Evolutionary conservation across 1,140 invertebrate species (phyloP), one percentile per base, ranked within the genome.

Genomic region (Euura lappo): DNA sequence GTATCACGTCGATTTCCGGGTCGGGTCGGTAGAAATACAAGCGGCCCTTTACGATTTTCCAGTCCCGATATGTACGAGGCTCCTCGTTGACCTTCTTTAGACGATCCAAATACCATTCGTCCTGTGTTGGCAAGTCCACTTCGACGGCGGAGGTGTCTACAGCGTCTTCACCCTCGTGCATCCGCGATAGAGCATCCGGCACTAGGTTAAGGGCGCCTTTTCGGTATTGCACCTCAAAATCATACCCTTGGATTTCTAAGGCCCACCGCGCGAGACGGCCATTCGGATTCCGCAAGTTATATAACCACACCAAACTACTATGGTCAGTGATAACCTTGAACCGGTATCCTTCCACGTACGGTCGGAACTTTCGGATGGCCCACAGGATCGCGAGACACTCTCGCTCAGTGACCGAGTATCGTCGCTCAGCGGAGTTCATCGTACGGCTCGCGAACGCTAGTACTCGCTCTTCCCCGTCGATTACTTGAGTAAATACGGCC

Each of bases 321-420:
- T 79, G 80, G 71, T 87, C 80, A 11, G 79, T 83, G 44, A 86
- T 75, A 3, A 88, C 74, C 4, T 72, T 74, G 72, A 89, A 89
- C 45, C 79, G 45, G 2, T 79, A 68, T 2, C 82, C 85, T 69
- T 84, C 80, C 3, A 89, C 44, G 75, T 87, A 90, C 4, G 79
- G 75, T 60, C 83, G 74, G 73, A 89, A 89, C 68, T 87, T 84
- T 72, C 86, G 77, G 45, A 86, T 78, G n/a, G n/a, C 70, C 2
- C 44, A n/a, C n/a, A n/a, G n/a, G n/a, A n/a, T n/a, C n/a, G n/a
- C n/a, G n/a, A n/a, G n/a, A n/a, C n/a, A n/a, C n/a, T n/a, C n/a
- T n/a, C n/a, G n/a, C n/a, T n/a, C n/a, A n/a, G n/a, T n/a, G n/a
- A n/a, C n/a, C n/a, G n/a, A n/a, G n/a, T n/a, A n/a, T n/a, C n/a